Conservation (phyloP, 1,140 invertebrate species). For the Lordiphosa stackelbergi region DNA sequence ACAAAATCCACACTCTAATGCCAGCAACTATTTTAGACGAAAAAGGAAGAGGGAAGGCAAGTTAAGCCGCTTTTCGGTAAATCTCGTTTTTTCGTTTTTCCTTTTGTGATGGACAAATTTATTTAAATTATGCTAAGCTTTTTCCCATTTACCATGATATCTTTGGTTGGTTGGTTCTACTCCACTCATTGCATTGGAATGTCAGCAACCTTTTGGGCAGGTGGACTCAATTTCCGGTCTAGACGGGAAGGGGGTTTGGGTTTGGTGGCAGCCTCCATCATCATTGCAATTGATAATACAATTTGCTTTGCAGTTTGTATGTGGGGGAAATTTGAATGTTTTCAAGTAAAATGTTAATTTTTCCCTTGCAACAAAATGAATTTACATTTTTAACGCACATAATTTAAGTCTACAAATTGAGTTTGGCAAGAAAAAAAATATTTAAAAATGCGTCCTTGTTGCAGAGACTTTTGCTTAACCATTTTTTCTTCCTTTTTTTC, state of each 20-base stretch:
- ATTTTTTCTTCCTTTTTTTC: slow-evolving; percentile 9
- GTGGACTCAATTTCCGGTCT: slow-evolving; percentile 32
- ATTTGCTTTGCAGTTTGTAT: slow-evolving; percentile 8
- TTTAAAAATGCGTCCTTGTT: too few relatives aligned
- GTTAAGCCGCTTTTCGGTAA: slow-evolving; percentile 33
- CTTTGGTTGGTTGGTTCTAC: slow-evolving; percentile 3
- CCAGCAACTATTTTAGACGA: slow-evolving; percentile 31
- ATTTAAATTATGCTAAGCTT: slow-evolving; percentile 39
- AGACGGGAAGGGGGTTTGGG: slow-evolving; percentile 5
- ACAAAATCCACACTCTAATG: slow-evolving; percentile 20
- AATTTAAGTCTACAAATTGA: too few relatives aligned
- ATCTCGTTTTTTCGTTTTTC: neutral
- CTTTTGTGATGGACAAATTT: neutral
- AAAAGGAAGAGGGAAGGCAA: neutral
- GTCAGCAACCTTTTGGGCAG: neutral
- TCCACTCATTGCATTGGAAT: neutral
- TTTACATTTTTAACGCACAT: too few relatives aligned
- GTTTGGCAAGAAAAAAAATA: too few relatives aligned
- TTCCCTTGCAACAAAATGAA: too few relatives aligned
- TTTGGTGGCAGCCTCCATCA: slow-evolving; percentile 8
- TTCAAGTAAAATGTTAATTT: too few relatives aligned
- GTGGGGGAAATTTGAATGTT: too few relatives aligned
- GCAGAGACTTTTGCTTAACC: too few relatives aligned
- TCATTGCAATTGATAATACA: slow-evolving; percentile 23
- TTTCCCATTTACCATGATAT: slow-evolving; percentile 18